These are phyloP conservation scores for Crypturellus undulatus DNA, from an alignment of 2,113 vertebrate species.

Conservation along the genomic window DNA sequence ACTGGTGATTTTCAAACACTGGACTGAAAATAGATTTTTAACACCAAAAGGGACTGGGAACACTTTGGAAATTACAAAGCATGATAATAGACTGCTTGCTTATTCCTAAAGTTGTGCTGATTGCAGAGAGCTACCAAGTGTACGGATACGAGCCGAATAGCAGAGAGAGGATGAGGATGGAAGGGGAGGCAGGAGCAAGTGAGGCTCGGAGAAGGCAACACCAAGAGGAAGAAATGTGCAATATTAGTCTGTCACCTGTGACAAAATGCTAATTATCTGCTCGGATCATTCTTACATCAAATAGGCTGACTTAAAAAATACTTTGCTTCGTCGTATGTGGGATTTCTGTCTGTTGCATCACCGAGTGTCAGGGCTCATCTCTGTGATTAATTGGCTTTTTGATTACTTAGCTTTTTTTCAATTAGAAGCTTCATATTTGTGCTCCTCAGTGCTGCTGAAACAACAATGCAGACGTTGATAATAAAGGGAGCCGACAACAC, in stretches of 20 bases:
- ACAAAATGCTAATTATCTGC: conserved; percentile 70
- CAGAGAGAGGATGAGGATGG: background rate
- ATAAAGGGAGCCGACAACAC: conserved; percentile 73
- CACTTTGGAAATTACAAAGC: background rate
- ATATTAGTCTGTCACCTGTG: conserved; percentile 60
- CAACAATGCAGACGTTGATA: conserved; percentile 66
- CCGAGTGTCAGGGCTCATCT: conserved; percentile 64
- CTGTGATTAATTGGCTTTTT: conserved; percentile 82
- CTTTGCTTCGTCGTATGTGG: conserved; percentile 21
- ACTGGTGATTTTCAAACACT: background rate
- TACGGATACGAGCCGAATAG: background rate
- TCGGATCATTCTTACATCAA: conserved; percentile 72
- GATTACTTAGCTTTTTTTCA: conserved; percentile 77
- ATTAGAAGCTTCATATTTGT: conserved; percentile 70
- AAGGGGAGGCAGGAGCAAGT: background rate
- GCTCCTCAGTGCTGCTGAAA: conserved; percentile 31
- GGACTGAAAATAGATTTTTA: background rate
- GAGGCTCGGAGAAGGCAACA: background rate
- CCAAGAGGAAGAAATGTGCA: conserved; percentile 29
- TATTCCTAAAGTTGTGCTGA: background rate
- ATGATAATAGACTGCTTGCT: background rate
- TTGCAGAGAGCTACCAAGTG: background rate
- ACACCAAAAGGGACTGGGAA: background rate
- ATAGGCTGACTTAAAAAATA: conserved; percentile 65
- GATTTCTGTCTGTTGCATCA: conserved; percentile 71